Evolutionary conservation across 2,888 invertebrate genomes (phyloP).

Genomic region (Harpagoxenus sublaevis): DNA sequence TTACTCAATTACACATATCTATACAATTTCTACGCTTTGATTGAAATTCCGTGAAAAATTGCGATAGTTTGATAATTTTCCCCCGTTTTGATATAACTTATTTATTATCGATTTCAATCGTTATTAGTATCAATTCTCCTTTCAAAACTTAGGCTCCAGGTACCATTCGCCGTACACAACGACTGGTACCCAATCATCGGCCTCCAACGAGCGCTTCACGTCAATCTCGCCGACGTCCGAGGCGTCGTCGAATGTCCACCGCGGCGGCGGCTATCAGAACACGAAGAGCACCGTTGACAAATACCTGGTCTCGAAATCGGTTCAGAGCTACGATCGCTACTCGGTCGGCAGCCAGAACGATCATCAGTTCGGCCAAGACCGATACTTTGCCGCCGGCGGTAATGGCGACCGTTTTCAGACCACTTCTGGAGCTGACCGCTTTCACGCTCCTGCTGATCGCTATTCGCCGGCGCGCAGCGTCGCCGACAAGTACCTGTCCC

Average conservation of each 20-base stretch:
- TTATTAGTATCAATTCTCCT: background rate
- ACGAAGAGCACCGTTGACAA: constrained; percentile 78
- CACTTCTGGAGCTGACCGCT: constrained; percentile 75
- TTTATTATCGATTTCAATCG: background rate
- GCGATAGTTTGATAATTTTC: background rate
- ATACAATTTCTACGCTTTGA: background rate
- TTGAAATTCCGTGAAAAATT: background rate
- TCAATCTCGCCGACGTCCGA: constrained; percentile 73
- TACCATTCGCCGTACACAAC: constrained; percentile 72
- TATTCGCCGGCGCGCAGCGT: constrained; percentile 82
- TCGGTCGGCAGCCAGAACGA: constrained; percentile 71
- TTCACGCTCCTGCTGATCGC: constrained; percentile 79
- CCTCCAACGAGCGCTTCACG: constrained; percentile 74
- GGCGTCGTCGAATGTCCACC: constrained; percentile 51
- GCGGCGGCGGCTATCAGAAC: constrained; percentile 61
- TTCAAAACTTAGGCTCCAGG: constrained; percentile 33
- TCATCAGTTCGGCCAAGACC: constrained; percentile 71
- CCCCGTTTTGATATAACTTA: background rate
- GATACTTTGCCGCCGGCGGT: constrained; percentile 70
- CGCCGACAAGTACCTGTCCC: constrained; percentile 83
- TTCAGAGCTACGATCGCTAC: constrained; percentile 78
- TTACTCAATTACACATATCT: background rate
- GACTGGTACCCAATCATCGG: constrained; percentile 76
- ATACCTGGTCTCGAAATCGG: constrained; percentile 82
- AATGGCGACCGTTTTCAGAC: constrained; percentile 72